phyloP scores from a whole-genome alignment of 1,140 invertebrate species.

The Centruroides sculpturatus region DNA sequence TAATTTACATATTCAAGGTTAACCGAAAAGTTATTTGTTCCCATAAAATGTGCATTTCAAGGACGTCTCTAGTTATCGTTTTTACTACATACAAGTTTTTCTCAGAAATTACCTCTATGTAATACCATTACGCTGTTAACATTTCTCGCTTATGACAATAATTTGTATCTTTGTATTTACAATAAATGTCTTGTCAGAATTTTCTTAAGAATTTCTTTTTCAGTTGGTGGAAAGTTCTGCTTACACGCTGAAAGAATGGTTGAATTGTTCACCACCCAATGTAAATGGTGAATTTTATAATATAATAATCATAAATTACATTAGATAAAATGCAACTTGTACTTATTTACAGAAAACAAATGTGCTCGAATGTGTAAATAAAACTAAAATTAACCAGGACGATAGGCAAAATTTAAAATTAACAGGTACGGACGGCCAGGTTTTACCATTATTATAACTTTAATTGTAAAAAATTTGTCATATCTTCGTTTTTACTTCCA shows the following conservation, averaged over 20 bases:
- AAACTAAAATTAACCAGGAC: slow-evolving; percentile 19
- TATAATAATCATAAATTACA: no score
- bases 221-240: slow-evolving; percentile 24
- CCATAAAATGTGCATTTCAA: no score
- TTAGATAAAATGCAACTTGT: neutral
- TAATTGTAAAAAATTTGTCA: neutral
- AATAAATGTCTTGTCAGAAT: slow-evolving; percentile 53
- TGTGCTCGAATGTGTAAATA: slow-evolving; percentile 17
- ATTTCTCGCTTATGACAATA: no score
- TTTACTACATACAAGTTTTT: no score
- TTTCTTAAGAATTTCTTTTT: slow-evolving; percentile 40
- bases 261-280: slow-evolving; percentile 6
- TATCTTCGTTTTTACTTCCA: slow-evolving; percentile 12
- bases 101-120: no score
- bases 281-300: slow-evolving; percentile 7
- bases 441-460: no score
- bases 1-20: no score
- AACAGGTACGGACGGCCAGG: slow-evolving; percentile 20
- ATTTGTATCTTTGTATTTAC: neutral
- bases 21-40: no score
- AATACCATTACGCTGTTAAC: no score
- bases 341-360: neutral
- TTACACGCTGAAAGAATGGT: neutral
- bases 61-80: no score
- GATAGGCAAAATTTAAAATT: slow-evolving; percentile 40